A percentile compares a stretch with the other conserved stretches of the same genome.
Conservation (phyloP, 2,113 vertebrate genomes). For the Ibidorhyncha struthersii region DNA sequence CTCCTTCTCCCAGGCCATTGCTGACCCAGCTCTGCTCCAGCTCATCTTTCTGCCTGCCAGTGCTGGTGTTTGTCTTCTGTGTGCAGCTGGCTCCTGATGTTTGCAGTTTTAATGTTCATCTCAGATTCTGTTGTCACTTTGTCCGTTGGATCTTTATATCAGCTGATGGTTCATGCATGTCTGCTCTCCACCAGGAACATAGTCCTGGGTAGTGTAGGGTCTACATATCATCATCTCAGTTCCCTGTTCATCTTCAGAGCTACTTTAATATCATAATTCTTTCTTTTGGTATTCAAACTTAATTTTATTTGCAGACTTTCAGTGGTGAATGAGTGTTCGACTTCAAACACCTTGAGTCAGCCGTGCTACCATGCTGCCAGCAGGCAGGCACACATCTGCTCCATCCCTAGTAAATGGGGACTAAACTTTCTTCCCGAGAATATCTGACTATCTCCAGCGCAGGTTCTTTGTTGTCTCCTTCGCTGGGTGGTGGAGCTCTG, state of each 20-base stretch:
- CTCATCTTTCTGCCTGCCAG: neutral
- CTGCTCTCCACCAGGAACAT: neutral
- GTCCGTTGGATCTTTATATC: fast-evolving
- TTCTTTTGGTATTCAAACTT: neutral
- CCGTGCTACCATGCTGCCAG: fast-evolving
- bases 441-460: neutral
- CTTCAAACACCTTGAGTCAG: neutral
- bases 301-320: neutral
- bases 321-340: neutral
- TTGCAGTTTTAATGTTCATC: neutral
- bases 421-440: fast-evolving
- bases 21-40: neutral
- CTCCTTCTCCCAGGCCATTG: neutral
- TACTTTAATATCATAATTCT: neutral
- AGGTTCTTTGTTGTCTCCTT: neutral
- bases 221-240: neutral
- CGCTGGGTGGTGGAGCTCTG: neutral
- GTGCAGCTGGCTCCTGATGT: neutral
- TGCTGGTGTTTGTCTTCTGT: neutral
- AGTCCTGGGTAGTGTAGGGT: neutral
- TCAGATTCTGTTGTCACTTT: fast-evolving
- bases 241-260: neutral
- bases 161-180: fast-evolving
- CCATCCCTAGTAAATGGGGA: fast-evolving
- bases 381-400: neutral